These are phyloP conservation scores for Acrobeloides nanus DNA, from an alignment of 2,888 invertebrate species.

Conservation along the genomic window DNA sequence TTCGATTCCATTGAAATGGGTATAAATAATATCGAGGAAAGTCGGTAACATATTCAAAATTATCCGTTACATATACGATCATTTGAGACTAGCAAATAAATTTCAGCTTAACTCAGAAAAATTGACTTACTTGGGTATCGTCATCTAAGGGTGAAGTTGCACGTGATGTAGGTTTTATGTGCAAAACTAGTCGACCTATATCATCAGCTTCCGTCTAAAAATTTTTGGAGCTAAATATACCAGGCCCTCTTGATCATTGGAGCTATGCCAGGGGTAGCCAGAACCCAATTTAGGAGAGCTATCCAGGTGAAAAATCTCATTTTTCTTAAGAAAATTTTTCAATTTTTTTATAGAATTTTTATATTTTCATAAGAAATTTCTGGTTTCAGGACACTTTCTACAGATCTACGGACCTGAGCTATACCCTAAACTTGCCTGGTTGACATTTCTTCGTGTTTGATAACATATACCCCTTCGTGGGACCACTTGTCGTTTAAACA, in stretches of 20 bases:
- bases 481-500: conserved; percentile 31
- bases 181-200: conserved; percentile 41
- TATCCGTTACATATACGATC: conserved; percentile 47
- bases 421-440: conserved; percentile 34
- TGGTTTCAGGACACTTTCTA: too few species aligned
- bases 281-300: too few species aligned
- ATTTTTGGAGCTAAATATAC: too few species aligned
- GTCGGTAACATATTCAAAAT: conserved; percentile 43
- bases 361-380: too few species aligned
- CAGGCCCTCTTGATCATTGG: too few species aligned
- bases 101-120: not conserved
- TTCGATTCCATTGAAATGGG: conserved; percentile 47
- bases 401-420: too few species aligned
- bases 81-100: conserved; percentile 36
- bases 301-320: too few species aligned
- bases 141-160: conserved; percentile 35
- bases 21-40: conserved; percentile 48
- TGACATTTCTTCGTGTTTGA: conserved; percentile 33
- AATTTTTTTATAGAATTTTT: too few species aligned
- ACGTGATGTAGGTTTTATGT: conserved; percentile 36
- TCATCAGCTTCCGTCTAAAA: conserved; percentile 49
- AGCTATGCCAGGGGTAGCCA: too few species aligned
- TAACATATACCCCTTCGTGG: conserved; percentile 47
- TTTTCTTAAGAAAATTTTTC: too few species aligned
- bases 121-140: conserved; percentile 29